Evolutionary conservation across 2,888 invertebrate species (phyloP).

Genomic region (Callosobruchus maculatus): DNA sequence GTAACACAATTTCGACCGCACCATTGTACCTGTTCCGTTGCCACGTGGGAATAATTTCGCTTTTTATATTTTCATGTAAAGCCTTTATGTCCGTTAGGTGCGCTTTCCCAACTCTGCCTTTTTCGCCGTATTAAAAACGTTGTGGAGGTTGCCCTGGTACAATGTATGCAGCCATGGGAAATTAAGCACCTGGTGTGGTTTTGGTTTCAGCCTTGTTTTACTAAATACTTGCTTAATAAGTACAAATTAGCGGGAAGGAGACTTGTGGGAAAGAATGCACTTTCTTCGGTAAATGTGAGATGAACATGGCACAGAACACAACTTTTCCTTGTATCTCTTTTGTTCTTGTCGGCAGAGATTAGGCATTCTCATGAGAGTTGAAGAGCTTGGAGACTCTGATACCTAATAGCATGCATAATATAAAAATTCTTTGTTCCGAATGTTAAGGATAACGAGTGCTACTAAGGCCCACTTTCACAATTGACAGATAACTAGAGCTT

Average conservation of each 20-base stretch:
- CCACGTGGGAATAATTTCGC: neutral
- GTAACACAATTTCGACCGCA: neutral
- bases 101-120: neutral
- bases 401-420: too few relatives aligned
- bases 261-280: neutral
- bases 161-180: neutral
- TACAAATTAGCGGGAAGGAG: neutral
- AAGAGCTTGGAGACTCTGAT: too few relatives aligned
- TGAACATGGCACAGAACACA: neutral
- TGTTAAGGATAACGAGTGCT: too few relatives aligned
- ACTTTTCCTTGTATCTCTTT: neutral
- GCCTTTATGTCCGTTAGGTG: neutral
- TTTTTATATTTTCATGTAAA: neutral
- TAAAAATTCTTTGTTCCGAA: too few relatives aligned
- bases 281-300: neutral
- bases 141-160: neutral
- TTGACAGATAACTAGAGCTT: too few relatives aligned
- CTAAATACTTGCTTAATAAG: neutral
- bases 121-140: neutral
- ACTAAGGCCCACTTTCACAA: too few relatives aligned
- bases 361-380: too few relatives aligned
- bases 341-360: too few relatives aligned
- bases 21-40: neutral
- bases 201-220: neutral
- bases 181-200: neutral